Evolutionary conservation across 2,888 invertebrate species (phyloP).

Genomic region (Eupithecia insigniata): DNA sequence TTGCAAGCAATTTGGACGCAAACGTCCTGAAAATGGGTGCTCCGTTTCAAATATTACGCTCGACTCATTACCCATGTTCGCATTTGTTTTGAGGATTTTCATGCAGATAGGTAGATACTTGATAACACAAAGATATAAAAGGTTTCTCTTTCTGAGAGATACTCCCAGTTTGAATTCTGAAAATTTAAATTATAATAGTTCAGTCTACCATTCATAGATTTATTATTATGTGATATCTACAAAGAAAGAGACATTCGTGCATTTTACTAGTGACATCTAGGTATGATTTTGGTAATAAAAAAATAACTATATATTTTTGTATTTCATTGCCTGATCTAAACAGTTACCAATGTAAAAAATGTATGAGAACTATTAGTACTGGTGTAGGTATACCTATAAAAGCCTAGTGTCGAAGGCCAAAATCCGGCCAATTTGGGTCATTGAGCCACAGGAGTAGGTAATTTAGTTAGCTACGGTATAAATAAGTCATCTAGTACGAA

Average conservation of each 20-base stretch:
- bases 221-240: not conserved
- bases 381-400: no score
- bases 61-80: constrained; percentile 28
- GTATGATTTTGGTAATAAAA: no score
- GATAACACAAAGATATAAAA: not conserved
- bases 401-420: no score
- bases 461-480: no score
- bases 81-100: constrained; percentile 18
- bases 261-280: not conserved
- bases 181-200: not conserved
- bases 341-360: no score
- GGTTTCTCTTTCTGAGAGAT: not conserved
- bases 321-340: no score
- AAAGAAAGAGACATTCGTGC: not conserved
- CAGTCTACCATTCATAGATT: not conserved
- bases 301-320: not conserved
- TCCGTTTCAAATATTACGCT: constrained; percentile 24
- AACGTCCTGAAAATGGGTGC: constrained; percentile 43
- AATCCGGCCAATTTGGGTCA: no score
- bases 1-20: constrained; percentile 67
- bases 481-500: no score
- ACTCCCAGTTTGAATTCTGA: not conserved
- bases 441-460: no score
- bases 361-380: no score
- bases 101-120: not conserved